Evolutionary conservation across 1,140 invertebrate species (phyloP), one percentile per base, ranked within the genome.

Genomic region (Drosophila littoralis): DNA sequence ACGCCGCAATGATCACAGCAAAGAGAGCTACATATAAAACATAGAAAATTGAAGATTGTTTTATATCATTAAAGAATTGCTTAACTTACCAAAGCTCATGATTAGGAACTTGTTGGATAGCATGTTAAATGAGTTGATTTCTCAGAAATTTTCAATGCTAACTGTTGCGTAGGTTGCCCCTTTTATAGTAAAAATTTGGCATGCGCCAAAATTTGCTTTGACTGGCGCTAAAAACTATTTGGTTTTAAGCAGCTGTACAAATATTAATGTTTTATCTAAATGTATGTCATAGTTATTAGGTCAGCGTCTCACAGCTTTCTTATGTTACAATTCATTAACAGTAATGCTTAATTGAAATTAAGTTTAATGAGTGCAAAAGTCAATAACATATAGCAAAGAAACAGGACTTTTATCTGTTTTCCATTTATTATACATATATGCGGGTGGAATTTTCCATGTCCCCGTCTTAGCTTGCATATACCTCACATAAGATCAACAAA

Each of bases 121-220:
- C 82, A 86, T 86, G n/a, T 74, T 82, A 48, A 12, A 22, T 68
- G 6, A 48, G 42, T 55, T 46, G 40, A 66, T 73, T 33, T 9
- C 6, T 46, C 38, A 67, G 35, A 36, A 48, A 66, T 51, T 48
- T 69, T 81, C 38, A 61, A 77, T 86, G 70, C 22, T 46, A 8
- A 75, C 7, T 86, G 58, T 71, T 35, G 1, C 5, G n/a, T 13
- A 36, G 7, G n/a, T 2, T 17, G 45, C 43, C n/a, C 35, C 52
- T 88, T 86, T 71, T 86, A 88, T 86, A 86, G n/a, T 35, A 54
- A 40, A 59, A 13, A 58, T 43, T 77, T 77, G 52, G 43, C 63
- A 45, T 61, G 38, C 17, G 52, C 71, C 32, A 59, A 54, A 45
- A 69, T 15, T 28, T 75, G 12, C 6, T n/a, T 0, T 38, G 50